phyloP scores from a whole-genome alignment of 2,888 invertebrate species.

The Perdita meconis region DNA sequence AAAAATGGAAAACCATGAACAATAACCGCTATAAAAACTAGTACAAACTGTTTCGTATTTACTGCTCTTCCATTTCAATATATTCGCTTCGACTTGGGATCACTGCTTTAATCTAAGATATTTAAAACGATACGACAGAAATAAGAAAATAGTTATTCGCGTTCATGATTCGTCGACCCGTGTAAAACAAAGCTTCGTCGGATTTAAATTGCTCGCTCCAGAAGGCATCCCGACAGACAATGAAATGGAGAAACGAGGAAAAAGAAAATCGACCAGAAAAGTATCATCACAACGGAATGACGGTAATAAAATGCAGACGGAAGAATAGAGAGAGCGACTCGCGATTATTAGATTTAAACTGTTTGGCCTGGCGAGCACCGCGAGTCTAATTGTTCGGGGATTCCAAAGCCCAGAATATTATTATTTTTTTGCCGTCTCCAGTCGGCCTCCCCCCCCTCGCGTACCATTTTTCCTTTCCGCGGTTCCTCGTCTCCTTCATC shows the following conservation, averaged over 20 bases:
- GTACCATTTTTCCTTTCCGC: neutral
- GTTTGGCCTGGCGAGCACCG: constrained; percentile 69
- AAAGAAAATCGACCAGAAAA: neutral
- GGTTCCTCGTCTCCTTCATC: constrained; percentile 19
- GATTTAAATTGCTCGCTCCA: neutral
- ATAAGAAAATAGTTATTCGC: neutral
- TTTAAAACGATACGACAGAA: neutral
- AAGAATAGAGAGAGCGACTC: constrained; percentile 49
- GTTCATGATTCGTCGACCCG: neutral
- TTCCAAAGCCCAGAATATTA: constrained; percentile 68
- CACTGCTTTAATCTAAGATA: neutral
- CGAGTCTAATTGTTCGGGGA: constrained; percentile 74
- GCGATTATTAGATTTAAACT: constrained; percentile 78
- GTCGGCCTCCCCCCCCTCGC: neutral
- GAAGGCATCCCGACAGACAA: neutral
- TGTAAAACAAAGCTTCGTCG: neutral
- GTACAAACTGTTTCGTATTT: neutral
- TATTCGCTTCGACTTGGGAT: neutral
- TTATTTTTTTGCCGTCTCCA: constrained; percentile 65
- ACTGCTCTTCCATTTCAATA: constrained; percentile 4
- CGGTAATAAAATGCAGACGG: constrained; percentile 50
- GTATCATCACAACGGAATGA: constrained; percentile 29
- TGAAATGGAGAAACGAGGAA: neutral
- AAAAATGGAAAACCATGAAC: neutral
- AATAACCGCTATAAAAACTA: constrained; percentile 5